Evolutionary conservation across 1,140 invertebrate genomes (phyloP).

Genomic region (Ostrea edulis): DNA sequence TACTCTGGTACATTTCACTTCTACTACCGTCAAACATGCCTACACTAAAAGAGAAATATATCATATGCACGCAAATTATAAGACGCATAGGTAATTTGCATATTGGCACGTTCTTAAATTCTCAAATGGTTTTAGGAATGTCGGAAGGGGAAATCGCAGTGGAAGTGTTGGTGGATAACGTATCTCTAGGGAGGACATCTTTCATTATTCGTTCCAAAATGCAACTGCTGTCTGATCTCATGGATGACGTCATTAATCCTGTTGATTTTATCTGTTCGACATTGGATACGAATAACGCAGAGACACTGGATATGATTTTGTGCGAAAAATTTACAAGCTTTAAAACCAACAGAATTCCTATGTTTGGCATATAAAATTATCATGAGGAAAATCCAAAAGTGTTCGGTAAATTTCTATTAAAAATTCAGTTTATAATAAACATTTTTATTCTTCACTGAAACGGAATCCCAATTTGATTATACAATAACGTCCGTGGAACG

Average conservation of each 20-base stretch:
- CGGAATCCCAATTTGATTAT: too few species aligned
- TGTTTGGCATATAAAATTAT: not conserved
- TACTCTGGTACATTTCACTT: too few species aligned
- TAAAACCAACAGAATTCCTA: not conserved
- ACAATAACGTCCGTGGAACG: too few species aligned
- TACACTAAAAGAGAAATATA: too few species aligned
- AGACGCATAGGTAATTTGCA: too few species aligned
- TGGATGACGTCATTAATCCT: slow-evolving; percentile 21
- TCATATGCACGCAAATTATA: too few species aligned
- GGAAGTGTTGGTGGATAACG: not conserved
- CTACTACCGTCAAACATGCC: too few species aligned
- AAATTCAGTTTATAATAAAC: too few species aligned
- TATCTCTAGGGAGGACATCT: not conserved
- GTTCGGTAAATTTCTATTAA: not conserved
- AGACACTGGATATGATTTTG: not conserved
- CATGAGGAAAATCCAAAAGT: not conserved
- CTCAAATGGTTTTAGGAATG: not conserved
- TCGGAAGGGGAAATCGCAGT: not conserved
- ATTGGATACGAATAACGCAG: not conserved
- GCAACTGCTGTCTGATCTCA: not conserved
- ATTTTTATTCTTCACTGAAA: too few species aligned
- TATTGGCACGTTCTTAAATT: not conserved
- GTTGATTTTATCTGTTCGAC: not conserved
- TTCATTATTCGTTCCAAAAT: not conserved
- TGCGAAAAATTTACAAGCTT: not conserved